Percentiles rank a stretch among this genome's conserved stretches.
Evolutionary conservation across 2,113 vertebrate species (phyloP).

Genomic region (Hippopotamus amphibius): DNA sequence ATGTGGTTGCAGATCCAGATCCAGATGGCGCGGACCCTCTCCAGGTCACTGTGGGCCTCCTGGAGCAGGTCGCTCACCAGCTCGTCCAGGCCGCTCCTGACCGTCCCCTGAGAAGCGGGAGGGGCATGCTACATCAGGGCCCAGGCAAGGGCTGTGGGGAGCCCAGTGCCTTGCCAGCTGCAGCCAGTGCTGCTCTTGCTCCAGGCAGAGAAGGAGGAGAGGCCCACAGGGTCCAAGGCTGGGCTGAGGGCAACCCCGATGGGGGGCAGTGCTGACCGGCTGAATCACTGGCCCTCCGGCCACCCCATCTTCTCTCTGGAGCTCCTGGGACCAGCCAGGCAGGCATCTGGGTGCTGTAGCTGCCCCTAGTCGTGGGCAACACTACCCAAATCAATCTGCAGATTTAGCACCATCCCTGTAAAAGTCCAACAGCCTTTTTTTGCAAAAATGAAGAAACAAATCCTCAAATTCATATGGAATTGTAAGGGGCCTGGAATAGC

Average conservation of each 20-base stretch:
- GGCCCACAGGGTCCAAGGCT: not conserved
- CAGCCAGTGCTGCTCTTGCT: not conserved
- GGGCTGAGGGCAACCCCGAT: not conserved
- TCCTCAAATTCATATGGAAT: not conserved
- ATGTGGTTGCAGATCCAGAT: slow-evolving; percentile 92
- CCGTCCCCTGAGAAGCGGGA: slow-evolving; percentile 79
- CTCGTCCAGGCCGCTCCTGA: slow-evolving; percentile 85
- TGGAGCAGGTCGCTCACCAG: slow-evolving; percentile 87
- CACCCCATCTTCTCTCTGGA: not conserved
- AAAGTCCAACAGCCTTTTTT: not conserved
- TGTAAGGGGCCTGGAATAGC: not conserved
- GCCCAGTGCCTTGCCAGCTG: not conserved
- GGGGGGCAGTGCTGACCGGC: not conserved
- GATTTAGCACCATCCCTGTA: not conserved
- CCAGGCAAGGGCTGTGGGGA: not conserved
- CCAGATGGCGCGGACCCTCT: slow-evolving; percentile 90
- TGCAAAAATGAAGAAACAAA: not conserved
- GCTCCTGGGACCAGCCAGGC: not conserved
- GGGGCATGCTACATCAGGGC: not conserved
- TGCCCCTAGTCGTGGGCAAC: not conserved
- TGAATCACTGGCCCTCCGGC: not conserved
- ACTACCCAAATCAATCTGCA: not conserved
- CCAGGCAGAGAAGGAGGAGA: not conserved
- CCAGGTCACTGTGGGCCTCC: slow-evolving; percentile 87
- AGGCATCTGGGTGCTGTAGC: not conserved